Conservation (phyloP, 2,113 vertebrate genomes). For the Apodemus speciosus region DNA sequence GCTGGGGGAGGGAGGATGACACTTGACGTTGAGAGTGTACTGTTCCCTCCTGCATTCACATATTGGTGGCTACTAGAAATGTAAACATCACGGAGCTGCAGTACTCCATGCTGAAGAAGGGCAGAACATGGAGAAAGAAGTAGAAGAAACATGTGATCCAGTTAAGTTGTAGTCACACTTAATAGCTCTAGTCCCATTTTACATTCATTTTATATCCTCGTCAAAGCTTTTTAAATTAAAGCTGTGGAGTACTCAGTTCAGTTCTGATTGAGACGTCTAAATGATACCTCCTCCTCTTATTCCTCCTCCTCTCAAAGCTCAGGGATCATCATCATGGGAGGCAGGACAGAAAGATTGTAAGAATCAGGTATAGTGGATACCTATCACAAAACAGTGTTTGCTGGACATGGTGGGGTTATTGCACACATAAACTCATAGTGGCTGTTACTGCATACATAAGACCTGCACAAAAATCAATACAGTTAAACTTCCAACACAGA, state of each 20-base stretch:
- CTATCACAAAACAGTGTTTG: not conserved
- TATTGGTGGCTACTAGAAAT: not conserved
- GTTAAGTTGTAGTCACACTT: not conserved
- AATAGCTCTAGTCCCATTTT: not conserved
- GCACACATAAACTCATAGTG: not conserved
- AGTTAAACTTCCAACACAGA: not conserved
- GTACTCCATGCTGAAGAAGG: not conserved
- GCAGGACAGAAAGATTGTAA: not conserved
- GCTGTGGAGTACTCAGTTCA: too few relatives aligned
- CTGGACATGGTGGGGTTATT: not conserved
- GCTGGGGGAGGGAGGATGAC: not conserved
- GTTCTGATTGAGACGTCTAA: not conserved
- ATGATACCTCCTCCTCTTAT: not conserved
- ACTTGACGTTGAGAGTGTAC: not conserved
- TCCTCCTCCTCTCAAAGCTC: not conserved
- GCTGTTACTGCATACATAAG: not conserved
- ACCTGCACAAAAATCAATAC: not conserved
- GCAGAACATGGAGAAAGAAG: accelerated
- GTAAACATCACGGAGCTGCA: not conserved
- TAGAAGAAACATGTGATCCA: not conserved
- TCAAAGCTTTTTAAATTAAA: not conserved
- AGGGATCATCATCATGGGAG: not conserved
- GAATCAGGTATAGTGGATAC: not conserved
- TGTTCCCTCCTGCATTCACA: not conserved
- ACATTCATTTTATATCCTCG: not conserved